Evolutionary conservation across 2,797 vertebrate genomes (phyloP), one percentile per base, ranked within the genome.

Genomic region (Aulostomus chinensis): DNA sequence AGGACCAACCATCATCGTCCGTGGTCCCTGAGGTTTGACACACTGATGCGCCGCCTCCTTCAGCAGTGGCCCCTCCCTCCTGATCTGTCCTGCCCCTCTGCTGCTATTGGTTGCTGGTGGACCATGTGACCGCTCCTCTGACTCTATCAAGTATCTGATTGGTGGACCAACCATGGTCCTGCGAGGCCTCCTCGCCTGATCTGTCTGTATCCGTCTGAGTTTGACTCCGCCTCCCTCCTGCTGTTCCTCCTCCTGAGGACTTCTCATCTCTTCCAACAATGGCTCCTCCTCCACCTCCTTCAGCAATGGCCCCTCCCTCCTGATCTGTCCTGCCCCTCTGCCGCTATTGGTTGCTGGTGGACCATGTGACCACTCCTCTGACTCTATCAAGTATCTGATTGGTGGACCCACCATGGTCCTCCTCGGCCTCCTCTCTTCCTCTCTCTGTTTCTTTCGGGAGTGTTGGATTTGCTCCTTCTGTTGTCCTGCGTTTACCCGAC

Each of bases 131-230:
- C 12, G 4, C 25, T 55, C 43, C 39, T 67, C 63, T 0, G 20
- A 67, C 22, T 63, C 58, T 0, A 55, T 2, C 20, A 46, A 31
- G 32, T 46, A 58, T 34, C 63, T 54, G 21, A 73, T 18, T 8
- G 63, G 58, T 4, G 55, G 50, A 10, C 54, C 31, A 0, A 61
- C 63, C 2, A 7, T 17, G 5, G 11, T 57, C 36, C 58, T 68
- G 36, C 35, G 52, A 1, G 31, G 32, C 48, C 52, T 46, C 16
- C 3, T 7, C 1, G 1, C 6, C 13, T 7, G 4, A 6, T 32
- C 2, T 1, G 7, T 11, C 17, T 3, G 8, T 2, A 13, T 8
- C 17, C 11, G 7, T 3, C 9, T 6, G 31, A 18, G 21, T 32
- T 17, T 32, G 9, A 20, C 15, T 26, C 29, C 20, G 31, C 12